Evolutionary conservation across 2,888 invertebrate species (phyloP), one percentile per base, ranked within the genome.

Genomic region (Drosophila niveifrons): DNA sequence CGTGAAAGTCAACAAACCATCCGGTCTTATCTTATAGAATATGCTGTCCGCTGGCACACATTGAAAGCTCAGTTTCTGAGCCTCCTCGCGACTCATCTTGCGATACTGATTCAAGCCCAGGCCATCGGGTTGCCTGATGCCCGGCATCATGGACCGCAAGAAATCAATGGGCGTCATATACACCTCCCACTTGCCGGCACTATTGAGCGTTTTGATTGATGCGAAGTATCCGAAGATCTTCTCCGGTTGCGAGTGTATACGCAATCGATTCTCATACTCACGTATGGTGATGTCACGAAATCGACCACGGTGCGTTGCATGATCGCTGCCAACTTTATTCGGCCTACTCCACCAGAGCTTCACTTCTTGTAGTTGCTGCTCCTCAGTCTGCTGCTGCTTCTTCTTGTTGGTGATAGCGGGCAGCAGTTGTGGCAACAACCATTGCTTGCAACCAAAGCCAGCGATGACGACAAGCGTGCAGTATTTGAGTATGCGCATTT

Each of bases 151-250:
- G 0, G 88, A 58, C n/a, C 84, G 79, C 4, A 82, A 3, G 10
- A 84, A 82, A 13, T 84, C 88, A 11, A 43, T 10, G 8, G 88
- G 76, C 0, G 83, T 83, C 88, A 82, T 82, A 18, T 43, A 76
- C 0, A 78, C 23, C 3, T 71, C 69, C 59, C 59, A 70, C 1
- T 56, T 56, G 1, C 65, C 78, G 0, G 39, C 3, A 0, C 48
- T 43, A 18, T 64, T 65, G 4, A 15, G 48, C 13, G 68, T 66
- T 41, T 72, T 75, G 1, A 84, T 72, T 4, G 85, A 79, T 13
- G 88, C 88, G 55, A 87, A 84, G 47, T 84, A 84, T 0, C 61
- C 53, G 11, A 87, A 87, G 0, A 84, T 47, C 55, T 84, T 87
- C 1, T 51, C 58, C 0, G 74, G 70, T 6, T 41, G 39, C 0